These are phyloP conservation scores for Trachythela sp. DNA, from an alignment of 64 coral and sea anemone species.

Conservation along the genomic window DNA sequence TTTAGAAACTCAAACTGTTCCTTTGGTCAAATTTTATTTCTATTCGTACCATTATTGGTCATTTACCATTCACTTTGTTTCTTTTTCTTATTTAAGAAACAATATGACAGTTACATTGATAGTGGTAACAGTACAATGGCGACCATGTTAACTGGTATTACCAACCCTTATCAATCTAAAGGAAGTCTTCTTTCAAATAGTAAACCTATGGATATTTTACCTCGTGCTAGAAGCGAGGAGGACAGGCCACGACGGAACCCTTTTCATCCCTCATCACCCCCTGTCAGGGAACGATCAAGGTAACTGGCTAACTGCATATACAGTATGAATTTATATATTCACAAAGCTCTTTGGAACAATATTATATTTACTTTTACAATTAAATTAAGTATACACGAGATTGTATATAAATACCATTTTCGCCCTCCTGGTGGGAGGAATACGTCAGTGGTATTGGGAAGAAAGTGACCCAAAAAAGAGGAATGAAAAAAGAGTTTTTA, in stretches of 20 bases:
- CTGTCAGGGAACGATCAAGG: constrained; percentile 93
- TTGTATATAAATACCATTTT: no score
- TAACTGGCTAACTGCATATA: neutral
- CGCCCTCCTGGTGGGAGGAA: no score
- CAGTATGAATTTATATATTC: no score
- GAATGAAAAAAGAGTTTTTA: no score
- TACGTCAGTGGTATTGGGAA: no score
- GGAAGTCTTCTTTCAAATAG: neutral
- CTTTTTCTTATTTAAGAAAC: neutral
- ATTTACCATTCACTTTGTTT: neutral
- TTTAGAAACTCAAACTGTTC: neutral
- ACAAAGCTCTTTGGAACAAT: no score
- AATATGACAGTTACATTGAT: constrained; percentile 67
- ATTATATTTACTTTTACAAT: no score
- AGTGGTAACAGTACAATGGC: constrained; percentile 97
- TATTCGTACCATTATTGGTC: neutral
- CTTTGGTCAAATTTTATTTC: neutral
- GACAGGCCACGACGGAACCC: constrained; percentile 50
- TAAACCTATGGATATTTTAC: neutral
- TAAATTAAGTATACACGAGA: no score
- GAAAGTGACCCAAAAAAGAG: no score
- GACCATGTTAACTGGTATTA: constrained; percentile 66
- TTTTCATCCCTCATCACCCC: constrained; percentile 75
- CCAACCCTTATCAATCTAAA: neutral
- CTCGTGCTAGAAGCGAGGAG: constrained; percentile 6